Evolutionary conservation across 2,888 invertebrate species (phyloP).

Genomic region (Lypha dubia): DNA sequence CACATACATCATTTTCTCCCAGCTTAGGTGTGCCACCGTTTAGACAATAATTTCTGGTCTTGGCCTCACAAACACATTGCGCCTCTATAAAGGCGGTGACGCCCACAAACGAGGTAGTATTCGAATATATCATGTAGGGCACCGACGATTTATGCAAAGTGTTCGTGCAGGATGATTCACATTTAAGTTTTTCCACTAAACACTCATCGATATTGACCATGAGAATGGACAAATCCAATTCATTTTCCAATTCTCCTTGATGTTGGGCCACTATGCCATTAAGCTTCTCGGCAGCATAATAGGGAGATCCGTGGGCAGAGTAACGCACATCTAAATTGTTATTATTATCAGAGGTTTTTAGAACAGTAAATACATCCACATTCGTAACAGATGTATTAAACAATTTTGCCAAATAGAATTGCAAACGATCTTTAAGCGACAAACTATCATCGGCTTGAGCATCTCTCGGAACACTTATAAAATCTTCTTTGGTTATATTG

Average conservation of each 20-base stretch:
- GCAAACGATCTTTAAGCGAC: conserved; percentile 83
- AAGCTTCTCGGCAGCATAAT: conserved; percentile 93
- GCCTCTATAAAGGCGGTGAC: conserved; percentile 93
- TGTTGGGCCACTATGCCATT: conserved; percentile 92
- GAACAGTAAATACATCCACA: conserved; percentile 96
- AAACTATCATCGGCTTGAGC: conserved; percentile 78
- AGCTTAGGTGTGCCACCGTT: conserved; percentile 89
- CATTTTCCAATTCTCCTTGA: conserved; percentile 88
- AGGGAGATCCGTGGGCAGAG: conserved; percentile 97
- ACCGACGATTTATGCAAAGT: conserved; percentile 88
- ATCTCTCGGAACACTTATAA: conserved; percentile 86
- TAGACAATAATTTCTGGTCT: conserved; percentile 85
- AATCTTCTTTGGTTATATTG: conserved; percentile 93
- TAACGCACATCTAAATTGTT: conserved; percentile 93
- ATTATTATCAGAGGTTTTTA: conserved; percentile 85
- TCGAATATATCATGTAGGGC: conserved; percentile 94
- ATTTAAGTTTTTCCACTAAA: conserved; percentile 89
- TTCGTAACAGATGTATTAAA: conserved; percentile 91
- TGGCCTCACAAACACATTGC: conserved; percentile 87
- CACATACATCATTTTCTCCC: conserved; percentile 87
- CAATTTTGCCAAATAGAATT: conserved; percentile 86
- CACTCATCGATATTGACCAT: conserved; percentile 97
- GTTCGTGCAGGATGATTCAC: conserved; percentile 91
- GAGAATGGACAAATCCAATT: conserved; percentile 89
- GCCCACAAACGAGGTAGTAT: conserved; percentile 96